phyloP scores from a whole-genome alignment of 1,140 invertebrate genomes.

The Drosophila equinoxialis region DNA sequence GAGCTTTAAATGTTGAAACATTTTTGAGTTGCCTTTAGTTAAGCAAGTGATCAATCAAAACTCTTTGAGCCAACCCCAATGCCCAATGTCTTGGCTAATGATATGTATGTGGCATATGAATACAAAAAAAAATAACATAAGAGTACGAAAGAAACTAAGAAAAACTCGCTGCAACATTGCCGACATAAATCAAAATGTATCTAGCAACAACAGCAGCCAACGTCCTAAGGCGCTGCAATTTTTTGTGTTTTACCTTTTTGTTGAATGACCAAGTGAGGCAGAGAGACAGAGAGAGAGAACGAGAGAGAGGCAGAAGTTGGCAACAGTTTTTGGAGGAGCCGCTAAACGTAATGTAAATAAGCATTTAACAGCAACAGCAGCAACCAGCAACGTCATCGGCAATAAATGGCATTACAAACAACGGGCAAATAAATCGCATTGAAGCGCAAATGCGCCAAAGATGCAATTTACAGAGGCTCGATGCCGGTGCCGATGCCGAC shows the following conservation, averaged over 20 bases:
- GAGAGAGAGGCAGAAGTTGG: not conserved
- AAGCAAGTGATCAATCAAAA: slow-evolving; percentile 9
- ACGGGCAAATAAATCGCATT: slow-evolving; percentile 77
- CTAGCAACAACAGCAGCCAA: slow-evolving; percentile 21
- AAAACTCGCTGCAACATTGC: slow-evolving; percentile 36
- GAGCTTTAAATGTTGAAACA: slow-evolving; percentile 10
- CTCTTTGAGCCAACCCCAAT: slow-evolving; percentile 34
- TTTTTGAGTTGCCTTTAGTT: not conserved
- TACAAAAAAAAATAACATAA: slow-evolving; percentile 33
- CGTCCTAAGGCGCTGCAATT: slow-evolving; percentile 11
- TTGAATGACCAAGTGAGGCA: slow-evolving; percentile 29
- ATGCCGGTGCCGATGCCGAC: slow-evolving; percentile 34
- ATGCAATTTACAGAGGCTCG: slow-evolving; percentile 63
- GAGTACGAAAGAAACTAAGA: not conserved
- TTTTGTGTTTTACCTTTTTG: slow-evolving; percentile 35
- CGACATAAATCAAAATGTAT: slow-evolving; percentile 75
- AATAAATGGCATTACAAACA: slow-evolving; percentile 79
- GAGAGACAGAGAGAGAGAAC: slow-evolving; percentile 40
- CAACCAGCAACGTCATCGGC: slow-evolving; percentile 39
- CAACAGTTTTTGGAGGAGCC: slow-evolving; percentile 58
- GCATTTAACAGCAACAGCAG: slow-evolving; percentile 70
- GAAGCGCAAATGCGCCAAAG: slow-evolving; percentile 70
- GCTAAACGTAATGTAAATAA: slow-evolving; percentile 82
- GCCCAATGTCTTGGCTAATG: slow-evolving; percentile 44
- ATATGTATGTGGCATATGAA: slow-evolving; percentile 63